phyloP scores from a whole-genome alignment of 1,140 invertebrate species.

The Drosophila jambulina region DNA sequence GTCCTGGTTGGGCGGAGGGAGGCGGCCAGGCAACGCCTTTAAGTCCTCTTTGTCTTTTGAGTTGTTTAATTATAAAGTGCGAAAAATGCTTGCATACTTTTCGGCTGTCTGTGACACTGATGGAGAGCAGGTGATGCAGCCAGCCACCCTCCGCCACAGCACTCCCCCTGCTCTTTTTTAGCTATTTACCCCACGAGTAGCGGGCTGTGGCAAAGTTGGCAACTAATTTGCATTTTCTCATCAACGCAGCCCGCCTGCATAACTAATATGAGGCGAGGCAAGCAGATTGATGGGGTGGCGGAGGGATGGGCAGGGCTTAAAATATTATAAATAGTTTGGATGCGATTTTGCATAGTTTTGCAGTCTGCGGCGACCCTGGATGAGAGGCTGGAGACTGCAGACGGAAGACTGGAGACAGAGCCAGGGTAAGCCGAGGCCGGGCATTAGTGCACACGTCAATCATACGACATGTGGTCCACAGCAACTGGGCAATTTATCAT shows the following conservation, averaged over 20 bases:
- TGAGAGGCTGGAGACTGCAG: too few species aligned
- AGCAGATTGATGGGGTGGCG: constrained; percentile 14
- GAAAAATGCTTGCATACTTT: constrained; percentile 83
- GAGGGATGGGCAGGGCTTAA: constrained; percentile 31
- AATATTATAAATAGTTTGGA: constrained; percentile 75
- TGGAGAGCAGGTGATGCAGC: constrained; percentile 73
- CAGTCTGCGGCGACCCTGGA: background rate
- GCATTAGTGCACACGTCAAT: constrained; percentile 78
- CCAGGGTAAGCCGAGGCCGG: constrained; percentile 10
- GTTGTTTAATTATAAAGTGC: constrained; percentile 83
- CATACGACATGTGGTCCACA: constrained; percentile 76
- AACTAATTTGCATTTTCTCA: constrained; percentile 83
- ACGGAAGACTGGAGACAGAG: background rate
- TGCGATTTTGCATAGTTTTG: constrained; percentile 70
- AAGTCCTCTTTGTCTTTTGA: constrained; percentile 75
- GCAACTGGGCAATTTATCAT: constrained; percentile 70
- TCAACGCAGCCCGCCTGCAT: constrained; percentile 76
- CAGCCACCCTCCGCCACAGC: background rate
- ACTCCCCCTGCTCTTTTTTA: constrained; percentile 30
- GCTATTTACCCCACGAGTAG: constrained; percentile 58
- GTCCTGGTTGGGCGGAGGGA: constrained; percentile 35
- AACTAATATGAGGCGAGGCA: constrained; percentile 62
- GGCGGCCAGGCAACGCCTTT: constrained; percentile 34
- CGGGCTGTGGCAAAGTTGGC: constrained; percentile 70
- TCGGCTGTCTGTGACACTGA: constrained; percentile 74